These are phyloP conservation scores for Falco biarmicus DNA, from an alignment of 2,797 vertebrate species.

Conservation along the genomic window DNA sequence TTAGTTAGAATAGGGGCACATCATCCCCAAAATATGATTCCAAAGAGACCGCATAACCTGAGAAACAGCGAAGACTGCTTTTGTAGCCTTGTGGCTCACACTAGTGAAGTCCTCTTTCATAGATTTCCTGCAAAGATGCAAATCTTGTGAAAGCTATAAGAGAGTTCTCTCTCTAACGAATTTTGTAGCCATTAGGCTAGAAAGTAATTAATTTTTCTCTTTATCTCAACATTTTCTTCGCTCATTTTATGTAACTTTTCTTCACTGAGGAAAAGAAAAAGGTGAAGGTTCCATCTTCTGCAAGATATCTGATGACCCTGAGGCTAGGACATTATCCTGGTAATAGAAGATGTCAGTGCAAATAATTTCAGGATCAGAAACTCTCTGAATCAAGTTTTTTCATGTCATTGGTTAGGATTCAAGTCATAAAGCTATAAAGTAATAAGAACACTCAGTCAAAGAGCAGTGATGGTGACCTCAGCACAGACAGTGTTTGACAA, in stretches of 20 bases:
- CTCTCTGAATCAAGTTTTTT: background rate
- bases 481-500: background rate
- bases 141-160: background rate
- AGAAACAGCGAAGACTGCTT: background rate
- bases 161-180: background rate
- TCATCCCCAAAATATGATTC: background rate
- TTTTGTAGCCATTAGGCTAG: background rate
- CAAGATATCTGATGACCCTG: background rate
- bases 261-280: background rate
- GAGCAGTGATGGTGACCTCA: background rate
- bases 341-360: background rate
- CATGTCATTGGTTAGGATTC: background rate
- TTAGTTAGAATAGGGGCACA: background rate
- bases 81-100: background rate
- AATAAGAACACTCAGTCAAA: background rate
- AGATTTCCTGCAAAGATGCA: background rate
- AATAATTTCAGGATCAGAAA: background rate
- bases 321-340: background rate
- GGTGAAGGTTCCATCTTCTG: background rate
- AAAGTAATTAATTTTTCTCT: background rate
- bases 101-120: background rate
- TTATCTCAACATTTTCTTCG: background rate
- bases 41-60: background rate
- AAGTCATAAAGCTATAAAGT: background rate
- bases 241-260: background rate